Evolutionary conservation across 2,888 invertebrate genomes (phyloP).

Genomic region (Nasonia oneida): DNA sequence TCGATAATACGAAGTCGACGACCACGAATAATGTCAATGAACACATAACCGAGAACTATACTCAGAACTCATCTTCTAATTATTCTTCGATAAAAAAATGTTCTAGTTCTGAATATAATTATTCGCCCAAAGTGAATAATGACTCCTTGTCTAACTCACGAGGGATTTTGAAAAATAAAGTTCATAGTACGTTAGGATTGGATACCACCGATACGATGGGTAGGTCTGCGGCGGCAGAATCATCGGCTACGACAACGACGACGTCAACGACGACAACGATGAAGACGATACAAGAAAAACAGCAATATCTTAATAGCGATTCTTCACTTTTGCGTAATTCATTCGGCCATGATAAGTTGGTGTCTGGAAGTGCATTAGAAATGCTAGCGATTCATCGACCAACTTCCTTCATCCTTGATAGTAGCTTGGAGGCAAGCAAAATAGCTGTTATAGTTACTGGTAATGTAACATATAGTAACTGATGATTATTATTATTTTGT

Average conservation of each 20-base stretch:
- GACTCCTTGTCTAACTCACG: conserved; percentile 71
- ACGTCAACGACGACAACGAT: conserved; percentile 51
- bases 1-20: conserved; percentile 73
- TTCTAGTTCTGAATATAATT: conserved; percentile 69
- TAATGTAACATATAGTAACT: conserved; percentile 64
- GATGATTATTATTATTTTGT: neutral
- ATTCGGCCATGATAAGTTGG: conserved; percentile 69
- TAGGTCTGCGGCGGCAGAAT: conserved; percentile 47
- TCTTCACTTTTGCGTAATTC: conserved; percentile 57
- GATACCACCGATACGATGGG: conserved; percentile 69
- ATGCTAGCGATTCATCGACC: conserved; percentile 82
- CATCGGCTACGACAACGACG: conserved; percentile 27
- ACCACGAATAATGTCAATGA: neutral
- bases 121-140: conserved; percentile 67
- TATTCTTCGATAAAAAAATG: conserved; percentile 67
- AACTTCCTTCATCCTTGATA: conserved; percentile 82
- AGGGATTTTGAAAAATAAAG: conserved; percentile 76
- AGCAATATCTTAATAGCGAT: conserved; percentile 64
- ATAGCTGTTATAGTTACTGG: conserved; percentile 80
- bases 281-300: conserved; percentile 47
- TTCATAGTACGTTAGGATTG: neutral
- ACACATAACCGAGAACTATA: conserved; percentile 64
- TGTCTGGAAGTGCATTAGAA: conserved; percentile 83
- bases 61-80: conserved; percentile 69
- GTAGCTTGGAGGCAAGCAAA: conserved; percentile 78